Conservation (phyloP, 1,140 invertebrate species). For the Drosophila pseudoananassae region DNA sequence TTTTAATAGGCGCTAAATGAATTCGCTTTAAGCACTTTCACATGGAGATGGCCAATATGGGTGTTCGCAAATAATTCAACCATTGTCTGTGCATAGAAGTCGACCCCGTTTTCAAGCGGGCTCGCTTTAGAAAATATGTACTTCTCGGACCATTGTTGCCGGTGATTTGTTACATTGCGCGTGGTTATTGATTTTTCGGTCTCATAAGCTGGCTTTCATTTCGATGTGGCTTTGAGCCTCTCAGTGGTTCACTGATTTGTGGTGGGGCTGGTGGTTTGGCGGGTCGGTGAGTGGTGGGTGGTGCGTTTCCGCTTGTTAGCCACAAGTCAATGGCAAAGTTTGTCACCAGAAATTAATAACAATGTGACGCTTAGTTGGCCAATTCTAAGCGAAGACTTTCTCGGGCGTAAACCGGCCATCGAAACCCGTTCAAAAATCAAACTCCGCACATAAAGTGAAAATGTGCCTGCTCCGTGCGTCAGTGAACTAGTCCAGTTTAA, state of each 20-base stretch:
- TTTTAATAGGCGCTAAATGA: conserved; percentile 55
- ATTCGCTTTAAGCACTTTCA: conserved; percentile 60
- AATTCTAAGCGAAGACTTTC: conserved; percentile 72
- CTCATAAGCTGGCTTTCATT: conserved; percentile 73
- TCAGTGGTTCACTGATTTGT: conserved; percentile 49
- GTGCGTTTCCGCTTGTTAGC: conserved; percentile 69
- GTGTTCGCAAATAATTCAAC: conserved; percentile 26
- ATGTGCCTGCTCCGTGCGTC: conserved; percentile 16
- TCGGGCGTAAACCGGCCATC: conserved; percentile 58
- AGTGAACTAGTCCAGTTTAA: conserved; percentile 31
- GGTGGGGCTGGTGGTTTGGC: conserved; percentile 28
- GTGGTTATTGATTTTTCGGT: conserved; percentile 77
- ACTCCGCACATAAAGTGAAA: conserved; percentile 54
- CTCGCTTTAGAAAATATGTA: conserved; percentile 47
- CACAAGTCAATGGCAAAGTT: conserved; percentile 77
- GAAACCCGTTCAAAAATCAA: conserved; percentile 57
- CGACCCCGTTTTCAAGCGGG: conserved; percentile 37
- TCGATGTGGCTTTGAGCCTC: conserved; percentile 65
- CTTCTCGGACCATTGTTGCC: conserved; percentile 47
- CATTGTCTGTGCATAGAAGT: conserved; percentile 47
- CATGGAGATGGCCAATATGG: conserved; percentile 34
- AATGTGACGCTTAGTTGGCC: conserved; percentile 75
- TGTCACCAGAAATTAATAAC: conserved; percentile 81
- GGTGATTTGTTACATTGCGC: conserved; percentile 43
- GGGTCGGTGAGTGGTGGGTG: conserved; percentile 17